These are phyloP conservation scores for Chascanopsetta lugubris DNA, from an alignment of 2,113 vertebrate species.

Conservation along the genomic window DNA sequence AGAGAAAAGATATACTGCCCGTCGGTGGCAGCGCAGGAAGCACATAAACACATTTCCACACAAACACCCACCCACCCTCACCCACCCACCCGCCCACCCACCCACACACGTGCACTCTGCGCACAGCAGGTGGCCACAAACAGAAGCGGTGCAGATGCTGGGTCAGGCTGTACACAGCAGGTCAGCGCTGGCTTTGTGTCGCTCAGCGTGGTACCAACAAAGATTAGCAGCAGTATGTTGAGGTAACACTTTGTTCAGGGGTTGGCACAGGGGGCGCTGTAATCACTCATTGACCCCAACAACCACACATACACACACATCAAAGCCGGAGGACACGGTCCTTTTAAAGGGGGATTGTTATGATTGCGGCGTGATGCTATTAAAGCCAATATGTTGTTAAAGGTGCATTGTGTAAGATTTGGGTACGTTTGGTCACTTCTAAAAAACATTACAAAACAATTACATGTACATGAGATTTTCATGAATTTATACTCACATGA, in stretches of 20 bases:
- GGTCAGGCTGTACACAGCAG: conserved; percentile 72
- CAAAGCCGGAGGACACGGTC: conserved; percentile 8
- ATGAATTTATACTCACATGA: no score
- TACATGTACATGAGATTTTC: no score
- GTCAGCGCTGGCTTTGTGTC: conserved; percentile 66
- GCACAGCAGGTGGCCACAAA: conserved; percentile 62
- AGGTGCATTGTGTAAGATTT: no score
- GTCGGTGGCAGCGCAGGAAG: conserved; percentile 34
- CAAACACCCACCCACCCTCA: conserved; percentile 10
- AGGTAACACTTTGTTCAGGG: conserved; percentile 61
- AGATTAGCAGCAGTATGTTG: conserved; percentile 65
- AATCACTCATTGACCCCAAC: conserved; percentile 64
- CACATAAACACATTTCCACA: conserved; percentile 20
- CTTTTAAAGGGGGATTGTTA: not conserved
- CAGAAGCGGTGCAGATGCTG: conserved; percentile 70
- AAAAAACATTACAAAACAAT: no score
- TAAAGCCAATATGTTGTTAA: not conserved
- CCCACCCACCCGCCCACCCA: conserved; percentile 13
- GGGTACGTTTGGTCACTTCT: no score
- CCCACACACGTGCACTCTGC: conserved; percentile 21
- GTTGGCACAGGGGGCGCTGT: conserved; percentile 39
- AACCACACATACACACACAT: conserved; percentile 17
- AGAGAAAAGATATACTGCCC: conserved; percentile 36
- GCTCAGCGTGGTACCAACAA: conserved; percentile 57
- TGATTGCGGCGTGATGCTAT: not conserved